phyloP scores from a whole-genome alignment of 2,888 invertebrate species.

The Neoaliturus tenellus region DNA sequence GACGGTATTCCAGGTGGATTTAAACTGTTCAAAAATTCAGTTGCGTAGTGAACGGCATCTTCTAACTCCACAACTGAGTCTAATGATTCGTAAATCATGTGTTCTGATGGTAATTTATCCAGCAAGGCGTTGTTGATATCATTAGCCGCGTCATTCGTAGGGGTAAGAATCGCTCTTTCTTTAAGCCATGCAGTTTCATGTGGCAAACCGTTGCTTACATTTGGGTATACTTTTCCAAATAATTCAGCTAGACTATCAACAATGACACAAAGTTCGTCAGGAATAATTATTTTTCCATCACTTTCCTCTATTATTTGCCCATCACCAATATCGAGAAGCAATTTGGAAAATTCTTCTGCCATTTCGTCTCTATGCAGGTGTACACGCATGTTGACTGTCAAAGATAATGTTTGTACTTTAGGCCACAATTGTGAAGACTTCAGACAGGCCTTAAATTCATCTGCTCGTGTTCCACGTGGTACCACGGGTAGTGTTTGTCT shows the following conservation, averaged over 20 bases:
- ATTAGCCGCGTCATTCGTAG: constrained; percentile 22
- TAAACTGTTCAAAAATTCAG: constrained; percentile 62
- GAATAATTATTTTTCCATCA: constrained; percentile 69
- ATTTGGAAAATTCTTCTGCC: neutral
- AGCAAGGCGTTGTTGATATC: constrained; percentile 64
- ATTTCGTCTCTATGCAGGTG: neutral
- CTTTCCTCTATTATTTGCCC: constrained; percentile 65
- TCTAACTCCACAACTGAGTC: constrained; percentile 54
- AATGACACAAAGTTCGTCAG: constrained; percentile 68
- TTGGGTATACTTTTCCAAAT: neutral
- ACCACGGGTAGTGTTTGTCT: constrained; percentile 39
- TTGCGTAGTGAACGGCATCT: constrained; percentile 62
- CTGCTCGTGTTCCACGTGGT: constrained; percentile 7
- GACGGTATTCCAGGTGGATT: neutral
- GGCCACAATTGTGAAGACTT: neutral
- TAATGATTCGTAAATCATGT: constrained; percentile 56
- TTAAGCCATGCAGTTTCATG: constrained; percentile 56
- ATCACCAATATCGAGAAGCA: constrained; percentile 3
- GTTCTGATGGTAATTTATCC: neutral
- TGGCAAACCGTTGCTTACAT: constrained; percentile 48
- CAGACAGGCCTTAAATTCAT: constrained; percentile 50
- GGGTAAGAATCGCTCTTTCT: constrained; percentile 68
- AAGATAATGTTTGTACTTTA: neutral
- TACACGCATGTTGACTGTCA: neutral
- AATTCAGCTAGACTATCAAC: constrained; percentile 62